Conservation (phyloP, 2,888 invertebrate species). For the Poecilobothrus nobilitatus region DNA sequence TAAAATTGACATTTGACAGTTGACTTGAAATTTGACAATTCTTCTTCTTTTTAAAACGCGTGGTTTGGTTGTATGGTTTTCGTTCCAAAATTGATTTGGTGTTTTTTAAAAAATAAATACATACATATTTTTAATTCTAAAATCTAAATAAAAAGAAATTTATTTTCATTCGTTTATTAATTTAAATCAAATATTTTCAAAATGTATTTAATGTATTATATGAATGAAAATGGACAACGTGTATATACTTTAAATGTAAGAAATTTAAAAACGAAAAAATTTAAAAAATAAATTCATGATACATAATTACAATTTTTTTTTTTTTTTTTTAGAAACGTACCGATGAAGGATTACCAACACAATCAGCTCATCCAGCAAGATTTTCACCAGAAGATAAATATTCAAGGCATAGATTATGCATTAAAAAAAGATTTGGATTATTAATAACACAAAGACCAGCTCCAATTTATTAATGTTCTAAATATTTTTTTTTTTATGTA, state of each 20-base stretch:
- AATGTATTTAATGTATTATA: constrained; percentile 71
- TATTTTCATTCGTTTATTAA: too few relatives aligned
- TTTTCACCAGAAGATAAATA: constrained; percentile 95
- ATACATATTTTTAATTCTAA: too few relatives aligned
- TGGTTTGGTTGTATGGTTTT: too few relatives aligned
- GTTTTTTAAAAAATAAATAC: too few relatives aligned
- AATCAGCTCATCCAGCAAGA: constrained; percentile 84
- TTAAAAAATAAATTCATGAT: constrained; percentile 8
- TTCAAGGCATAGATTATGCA: constrained; percentile 76
- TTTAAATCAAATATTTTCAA: constrained; percentile 25
- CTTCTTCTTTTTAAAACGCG: too few relatives aligned
- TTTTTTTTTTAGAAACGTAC: constrained; percentile 62
- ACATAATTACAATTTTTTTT: neutral
- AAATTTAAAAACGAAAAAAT: neutral
- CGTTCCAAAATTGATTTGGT: too few relatives aligned
- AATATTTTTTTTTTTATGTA: neutral
- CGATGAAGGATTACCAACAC: constrained; percentile 68
- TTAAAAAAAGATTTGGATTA: constrained; percentile 83
- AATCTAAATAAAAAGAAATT: too few relatives aligned
- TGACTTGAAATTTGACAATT: too few relatives aligned
- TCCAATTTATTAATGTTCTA: constrained; percentile 52
- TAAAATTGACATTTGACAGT: too few relatives aligned
- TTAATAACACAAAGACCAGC: constrained; percentile 76
- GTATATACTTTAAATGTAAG: constrained; percentile 68
- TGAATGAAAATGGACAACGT: constrained; percentile 68